A percentile compares a stretch with the other conserved stretches of the same genome.
Conservation (phyloP, 2,888 invertebrate species). For the Synanthedon andrenaeformis region DNA sequence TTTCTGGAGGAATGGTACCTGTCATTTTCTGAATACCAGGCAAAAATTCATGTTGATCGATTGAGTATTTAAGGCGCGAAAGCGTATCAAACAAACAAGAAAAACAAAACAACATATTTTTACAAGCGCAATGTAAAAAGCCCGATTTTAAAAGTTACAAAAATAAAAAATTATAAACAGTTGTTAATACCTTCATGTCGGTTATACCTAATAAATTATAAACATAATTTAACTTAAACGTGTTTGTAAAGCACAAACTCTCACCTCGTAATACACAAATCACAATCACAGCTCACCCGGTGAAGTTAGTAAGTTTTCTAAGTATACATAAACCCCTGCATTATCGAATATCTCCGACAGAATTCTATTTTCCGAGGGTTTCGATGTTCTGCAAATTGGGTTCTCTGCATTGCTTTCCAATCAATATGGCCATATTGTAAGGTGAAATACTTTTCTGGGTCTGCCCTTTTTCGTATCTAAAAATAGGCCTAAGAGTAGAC, state of each 20-base stretch:
- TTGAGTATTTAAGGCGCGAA: no score
- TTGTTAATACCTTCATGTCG: no score
- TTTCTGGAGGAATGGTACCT: no score
- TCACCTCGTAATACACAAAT: background rate
- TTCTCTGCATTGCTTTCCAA: slow-evolving; percentile 2
- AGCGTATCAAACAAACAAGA: no score
- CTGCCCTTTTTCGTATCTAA: slow-evolving; percentile 10
- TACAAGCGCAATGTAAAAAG: no score
- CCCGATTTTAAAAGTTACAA: no score
- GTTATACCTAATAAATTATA: background rate
- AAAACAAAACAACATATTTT: no score
- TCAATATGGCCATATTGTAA: slow-evolving; percentile 8
- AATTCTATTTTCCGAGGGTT: background rate
- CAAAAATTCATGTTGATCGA: no score
- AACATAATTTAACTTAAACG: background rate
- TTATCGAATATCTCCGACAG: background rate
- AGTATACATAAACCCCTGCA: background rate
- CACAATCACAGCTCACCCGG: background rate
- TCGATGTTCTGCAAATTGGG: background rate
- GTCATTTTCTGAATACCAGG: no score
- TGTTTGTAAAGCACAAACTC: background rate
- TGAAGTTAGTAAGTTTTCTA: background rate
- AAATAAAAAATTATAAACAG: no score
- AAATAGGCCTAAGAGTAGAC: background rate
- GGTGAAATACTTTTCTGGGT: slow-evolving; percentile 16